Evolutionary conservation across 2,113 vertebrate species (phyloP), one percentile per base, ranked within the genome.

Genomic region (Eulemur macaco): DNA sequence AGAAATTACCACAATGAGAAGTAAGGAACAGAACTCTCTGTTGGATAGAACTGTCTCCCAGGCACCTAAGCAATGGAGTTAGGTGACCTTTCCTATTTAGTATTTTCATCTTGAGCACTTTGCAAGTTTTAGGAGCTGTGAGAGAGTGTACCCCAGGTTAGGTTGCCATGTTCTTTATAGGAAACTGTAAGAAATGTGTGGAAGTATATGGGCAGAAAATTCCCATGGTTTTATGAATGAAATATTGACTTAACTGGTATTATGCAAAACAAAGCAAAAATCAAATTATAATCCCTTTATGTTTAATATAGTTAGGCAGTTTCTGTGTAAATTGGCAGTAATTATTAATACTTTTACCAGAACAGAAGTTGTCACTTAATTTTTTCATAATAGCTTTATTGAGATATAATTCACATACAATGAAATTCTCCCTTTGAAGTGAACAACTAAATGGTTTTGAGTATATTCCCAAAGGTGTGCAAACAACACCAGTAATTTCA

Each of bases 1-100:
- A 87, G 97, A 97, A 98, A 97, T 98, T 92, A 96, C 15, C 91
- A 97, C 93, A 97, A 64, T 98, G 97, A 98, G 92, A 98, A 95
- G 86, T 97, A 96, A 97, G 90, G 92, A 98, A 94, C 96, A 97
- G 87, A 96, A 96, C 96, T 98, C 81, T 97, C 83, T 96, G 50
- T 97, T 96, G 97, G 94, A 97, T 63, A 74, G 78, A 80, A 60
- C 47, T 50, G 34, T 81, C 81, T 94, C 37, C 15, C 20, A 91
- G 50, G 84, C 4, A 42, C 3, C 29, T 68, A 27, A 83, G 58
- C 76, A 95, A 2, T 37, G 34, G 74, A 91, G 42, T 78, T 58
- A 63, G 34, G 31, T 97, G 98, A 97, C 88, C 73, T 98, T 98
- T 89, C 39, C 37, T 29, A 42, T 68, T 73, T 66, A 82, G 71